Evolutionary conservation across 2,113 vertebrate species (phyloP).

Genomic region (Corvus hawaiiensis): DNA sequence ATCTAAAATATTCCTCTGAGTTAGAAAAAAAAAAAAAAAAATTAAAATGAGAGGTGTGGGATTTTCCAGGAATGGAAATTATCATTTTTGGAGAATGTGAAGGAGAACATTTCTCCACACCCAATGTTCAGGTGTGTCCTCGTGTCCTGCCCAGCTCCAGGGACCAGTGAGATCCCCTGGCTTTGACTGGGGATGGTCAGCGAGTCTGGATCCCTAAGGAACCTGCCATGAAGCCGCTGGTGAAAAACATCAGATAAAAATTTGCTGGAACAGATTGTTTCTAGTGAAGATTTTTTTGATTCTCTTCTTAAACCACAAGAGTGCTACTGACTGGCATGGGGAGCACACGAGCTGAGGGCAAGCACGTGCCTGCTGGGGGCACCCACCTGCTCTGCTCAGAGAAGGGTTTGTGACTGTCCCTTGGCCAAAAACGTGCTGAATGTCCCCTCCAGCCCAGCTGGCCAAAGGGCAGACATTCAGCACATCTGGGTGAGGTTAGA

Average conservation of each 20-base stretch:
- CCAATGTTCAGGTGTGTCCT: background rate
- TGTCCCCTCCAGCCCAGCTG: background rate
- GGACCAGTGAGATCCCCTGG: background rate
- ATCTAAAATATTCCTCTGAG: background rate
- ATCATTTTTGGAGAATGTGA: background rate
- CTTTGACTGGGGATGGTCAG: background rate
- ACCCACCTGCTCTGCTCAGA: background rate
- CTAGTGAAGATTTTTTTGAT: background rate
- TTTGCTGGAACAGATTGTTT: background rate
- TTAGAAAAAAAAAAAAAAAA: background rate
- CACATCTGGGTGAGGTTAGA: conserved; percentile 50
- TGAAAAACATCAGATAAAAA: background rate
- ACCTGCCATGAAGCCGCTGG: background rate
- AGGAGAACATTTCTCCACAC: background rate
- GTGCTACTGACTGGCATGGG: background rate
- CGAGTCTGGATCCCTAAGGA: background rate
- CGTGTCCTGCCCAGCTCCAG: background rate
- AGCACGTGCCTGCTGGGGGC: background rate
- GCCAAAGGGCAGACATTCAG: background rate
- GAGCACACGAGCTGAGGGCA: background rate
- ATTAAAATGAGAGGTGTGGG: background rate
- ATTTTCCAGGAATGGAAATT: background rate
- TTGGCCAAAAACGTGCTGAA: background rate
- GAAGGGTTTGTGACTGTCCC: background rate
- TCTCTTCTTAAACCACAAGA: background rate